Percentiles rank a stretch among this genome's conserved stretches.
Evolutionary conservation across 2,113 vertebrate genomes (phyloP).

Genomic region (Dromiciops gliroides): DNA sequence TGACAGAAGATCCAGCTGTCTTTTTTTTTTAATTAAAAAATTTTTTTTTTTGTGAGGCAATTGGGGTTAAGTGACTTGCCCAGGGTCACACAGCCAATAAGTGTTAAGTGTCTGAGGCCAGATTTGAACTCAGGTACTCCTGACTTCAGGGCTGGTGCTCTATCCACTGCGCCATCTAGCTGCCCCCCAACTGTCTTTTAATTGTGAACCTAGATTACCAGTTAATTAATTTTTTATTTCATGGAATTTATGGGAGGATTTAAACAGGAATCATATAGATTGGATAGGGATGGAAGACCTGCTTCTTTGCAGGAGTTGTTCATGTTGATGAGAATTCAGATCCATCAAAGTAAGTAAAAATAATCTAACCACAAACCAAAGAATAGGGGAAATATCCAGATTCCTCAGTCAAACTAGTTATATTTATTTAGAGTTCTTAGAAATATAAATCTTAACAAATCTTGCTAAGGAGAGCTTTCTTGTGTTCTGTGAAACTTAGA

Average conservation of each 20-base stretch:
- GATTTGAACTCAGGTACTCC: too few relatives aligned
- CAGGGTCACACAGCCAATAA: too few relatives aligned
- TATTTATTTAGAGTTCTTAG: background rate
- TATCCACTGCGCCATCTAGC: too few relatives aligned
- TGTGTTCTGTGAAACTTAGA: background rate
- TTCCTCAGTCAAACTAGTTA: constrained; percentile 18
- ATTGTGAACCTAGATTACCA: constrained; percentile 2
- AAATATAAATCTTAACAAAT: constrained; percentile 46
- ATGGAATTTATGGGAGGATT: background rate
- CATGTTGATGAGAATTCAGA: constrained; percentile 36
- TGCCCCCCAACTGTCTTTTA: too few relatives aligned
- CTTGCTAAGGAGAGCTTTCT: constrained; percentile 10
- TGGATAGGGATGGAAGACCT: background rate
- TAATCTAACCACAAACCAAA: background rate
- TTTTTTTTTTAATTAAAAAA: too few relatives aligned
- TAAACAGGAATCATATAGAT: background rate
- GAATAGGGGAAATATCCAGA: constrained; percentile 3
- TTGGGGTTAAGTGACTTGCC: too few relatives aligned
- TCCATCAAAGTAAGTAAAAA: background rate
- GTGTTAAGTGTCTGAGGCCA: too few relatives aligned
- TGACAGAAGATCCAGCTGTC: background rate
- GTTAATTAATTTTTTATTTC: constrained; percentile 36
- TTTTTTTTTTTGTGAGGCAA: too few relatives aligned
- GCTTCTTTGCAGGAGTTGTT: background rate
- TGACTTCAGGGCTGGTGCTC: too few relatives aligned